These are phyloP conservation scores for Thalassophryne amazonica DNA, from an alignment of 2,797 vertebrate species.

Conservation along the genomic window DNA sequence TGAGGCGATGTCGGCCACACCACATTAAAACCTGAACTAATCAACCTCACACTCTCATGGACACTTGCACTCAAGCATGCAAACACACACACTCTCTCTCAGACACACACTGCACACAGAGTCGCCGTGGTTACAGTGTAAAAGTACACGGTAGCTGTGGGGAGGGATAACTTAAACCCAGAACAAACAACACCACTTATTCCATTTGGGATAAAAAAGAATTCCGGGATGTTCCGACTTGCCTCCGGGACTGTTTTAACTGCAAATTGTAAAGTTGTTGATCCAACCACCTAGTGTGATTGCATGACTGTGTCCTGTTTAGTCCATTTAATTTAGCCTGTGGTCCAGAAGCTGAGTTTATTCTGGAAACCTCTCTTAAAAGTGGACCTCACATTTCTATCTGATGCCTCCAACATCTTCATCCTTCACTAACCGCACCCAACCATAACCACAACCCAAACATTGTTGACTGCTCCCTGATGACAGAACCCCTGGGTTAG, in stretches of 20 bases:
- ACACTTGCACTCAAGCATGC: conserved; percentile 61
- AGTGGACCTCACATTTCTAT: too few species aligned
- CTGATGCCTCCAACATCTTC: too few species aligned
- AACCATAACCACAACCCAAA: too few species aligned
- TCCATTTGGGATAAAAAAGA: conserved; percentile 16
- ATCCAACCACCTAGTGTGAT: conserved; percentile 24
- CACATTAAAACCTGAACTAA: conserved; percentile 82
- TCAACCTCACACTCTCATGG: conserved; percentile 77
- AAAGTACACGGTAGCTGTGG: conserved; percentile 46
- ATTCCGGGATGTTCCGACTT: conserved; percentile 20
- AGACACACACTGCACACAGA: conserved; percentile 11
- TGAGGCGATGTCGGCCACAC: conserved; percentile 80
- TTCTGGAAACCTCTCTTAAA: too few species aligned
- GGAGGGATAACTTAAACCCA: conserved; percentile 47
- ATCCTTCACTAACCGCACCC: too few species aligned
- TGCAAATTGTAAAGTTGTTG: conserved; percentile 22
- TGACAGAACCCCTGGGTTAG: too few species aligned
- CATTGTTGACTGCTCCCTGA: too few species aligned
- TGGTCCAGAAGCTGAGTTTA: too few species aligned
- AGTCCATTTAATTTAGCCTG: too few species aligned
- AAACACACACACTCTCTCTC: conserved; percentile 17
- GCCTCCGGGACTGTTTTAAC: conserved; percentile 36
- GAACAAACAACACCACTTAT: conserved; percentile 29
- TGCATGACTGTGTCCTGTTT: too few species aligned
- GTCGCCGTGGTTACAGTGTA: conserved; percentile 42